A percentile compares a stretch with the other conserved stretches of the same genome.
phyloP scores from a whole-genome alignment of 2,888 invertebrate species.

The Philonicus albiceps region DNA sequence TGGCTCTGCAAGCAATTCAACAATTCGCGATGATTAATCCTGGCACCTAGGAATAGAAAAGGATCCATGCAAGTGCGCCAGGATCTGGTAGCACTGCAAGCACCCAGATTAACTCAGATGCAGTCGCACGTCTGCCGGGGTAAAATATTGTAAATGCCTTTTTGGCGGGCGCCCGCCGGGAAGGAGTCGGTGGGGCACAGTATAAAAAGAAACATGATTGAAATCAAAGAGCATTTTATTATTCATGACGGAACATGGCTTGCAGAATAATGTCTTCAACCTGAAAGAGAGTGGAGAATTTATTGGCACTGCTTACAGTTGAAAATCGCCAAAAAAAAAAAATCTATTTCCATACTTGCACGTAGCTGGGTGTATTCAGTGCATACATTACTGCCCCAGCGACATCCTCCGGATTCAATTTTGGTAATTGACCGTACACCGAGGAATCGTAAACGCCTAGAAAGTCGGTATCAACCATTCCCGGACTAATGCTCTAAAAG shows the following conservation, averaged over 20 bases:
- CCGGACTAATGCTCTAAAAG: conserved; percentile 70
- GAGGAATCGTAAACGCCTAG: conserved; percentile 60
- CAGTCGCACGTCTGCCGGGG: neutral
- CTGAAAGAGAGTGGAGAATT: conserved; percentile 49
- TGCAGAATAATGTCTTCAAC: conserved; percentile 61
- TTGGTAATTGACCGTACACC: conserved; percentile 59
- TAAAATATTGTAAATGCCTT: neutral
- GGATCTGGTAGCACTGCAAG: neutral
- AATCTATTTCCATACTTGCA: conserved; percentile 63
- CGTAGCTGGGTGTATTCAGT: conserved; percentile 69
- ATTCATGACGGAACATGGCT: conserved; percentile 54
- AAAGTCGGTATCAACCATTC: conserved; percentile 68
- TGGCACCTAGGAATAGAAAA: neutral
- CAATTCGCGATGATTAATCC: neutral
- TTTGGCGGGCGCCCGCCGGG: neutral
- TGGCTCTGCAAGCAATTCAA: neutral
- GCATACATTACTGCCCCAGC: conserved; percentile 70
- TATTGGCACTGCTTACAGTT: neutral
- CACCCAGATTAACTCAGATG: neutral
- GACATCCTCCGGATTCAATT: conserved; percentile 68
- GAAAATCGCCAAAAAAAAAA: neutral
- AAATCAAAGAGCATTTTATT: conserved; percentile 39
- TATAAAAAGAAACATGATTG: conserved; percentile 12
- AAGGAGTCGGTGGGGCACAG: neutral
- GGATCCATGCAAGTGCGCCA: neutral